These are phyloP conservation scores for Melipona quadrifasciata DNA, from an alignment of 1,140 invertebrate genomes.

Conservation along the genomic window DNA sequence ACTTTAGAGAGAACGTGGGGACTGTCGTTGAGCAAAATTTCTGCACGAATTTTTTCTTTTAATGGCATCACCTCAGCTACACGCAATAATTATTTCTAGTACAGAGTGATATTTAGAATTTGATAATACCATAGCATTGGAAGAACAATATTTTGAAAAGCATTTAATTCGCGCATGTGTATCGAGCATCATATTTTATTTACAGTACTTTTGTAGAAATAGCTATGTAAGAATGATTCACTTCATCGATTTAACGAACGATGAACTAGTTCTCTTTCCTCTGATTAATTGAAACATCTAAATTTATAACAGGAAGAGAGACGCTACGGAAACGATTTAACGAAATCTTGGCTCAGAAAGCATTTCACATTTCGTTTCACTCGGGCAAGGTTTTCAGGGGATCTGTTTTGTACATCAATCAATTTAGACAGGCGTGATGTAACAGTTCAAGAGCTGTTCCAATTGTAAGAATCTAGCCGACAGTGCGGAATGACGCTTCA, in stretches of 20 bases:
- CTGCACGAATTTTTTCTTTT: not conserved
- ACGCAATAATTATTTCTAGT: not conserved
- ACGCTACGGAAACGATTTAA: not conserved
- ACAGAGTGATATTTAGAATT: not conserved
- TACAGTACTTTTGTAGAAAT: not conserved
- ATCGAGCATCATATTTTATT: not conserved
- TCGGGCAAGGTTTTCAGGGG: not conserved
- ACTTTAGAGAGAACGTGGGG: not conserved
- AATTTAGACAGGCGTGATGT: not conserved
- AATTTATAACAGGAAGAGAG: not conserved
- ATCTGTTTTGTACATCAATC: conserved; percentile 10
- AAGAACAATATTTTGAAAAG: too few relatives aligned
- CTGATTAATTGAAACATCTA: too few relatives aligned
- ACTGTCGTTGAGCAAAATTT: not conserved
- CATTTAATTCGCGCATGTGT: too few relatives aligned
- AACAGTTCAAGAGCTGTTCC: not conserved
- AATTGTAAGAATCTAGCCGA: not conserved
- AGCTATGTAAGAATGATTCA: not conserved
- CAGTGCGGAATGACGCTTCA: too few relatives aligned
- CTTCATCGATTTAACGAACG: too few relatives aligned
- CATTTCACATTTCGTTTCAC: too few relatives aligned
- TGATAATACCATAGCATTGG: too few relatives aligned
- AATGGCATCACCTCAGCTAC: not conserved
- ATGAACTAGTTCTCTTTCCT: too few relatives aligned
- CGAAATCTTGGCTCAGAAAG: not conserved